Evolutionary conservation across 1,140 invertebrate genomes (phyloP).

Genomic region (Notospermus geniculatus): DNA sequence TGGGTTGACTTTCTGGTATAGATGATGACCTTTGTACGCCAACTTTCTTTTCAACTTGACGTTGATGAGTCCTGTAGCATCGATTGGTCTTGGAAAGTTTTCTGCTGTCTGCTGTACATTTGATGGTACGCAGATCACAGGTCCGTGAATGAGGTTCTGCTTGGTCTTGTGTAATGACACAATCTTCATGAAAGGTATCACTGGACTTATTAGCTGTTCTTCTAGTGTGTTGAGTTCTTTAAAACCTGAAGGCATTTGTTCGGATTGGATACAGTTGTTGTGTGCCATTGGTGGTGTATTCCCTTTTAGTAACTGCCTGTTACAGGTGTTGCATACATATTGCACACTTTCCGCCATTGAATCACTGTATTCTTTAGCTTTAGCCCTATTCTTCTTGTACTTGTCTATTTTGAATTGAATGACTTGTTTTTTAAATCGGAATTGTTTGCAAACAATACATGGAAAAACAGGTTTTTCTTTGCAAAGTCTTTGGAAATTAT

Average conservation of each 20-base stretch:
- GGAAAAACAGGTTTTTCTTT: too few relatives aligned
- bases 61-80: neutral
- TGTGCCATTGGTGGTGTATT: too few relatives aligned
- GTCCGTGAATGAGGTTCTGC: neutral
- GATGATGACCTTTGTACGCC: conserved; percentile 3
- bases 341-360: too few relatives aligned
- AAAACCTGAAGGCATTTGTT: neutral
- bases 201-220: neutral
- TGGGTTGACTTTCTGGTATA: neutral
- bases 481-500: too few relatives aligned
- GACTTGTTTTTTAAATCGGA: too few relatives aligned
- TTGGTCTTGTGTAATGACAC: neutral
- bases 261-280: neutral
- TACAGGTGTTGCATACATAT: too few relatives aligned
- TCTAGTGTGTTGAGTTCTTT: conserved; percentile 2
- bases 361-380: too few relatives aligned
- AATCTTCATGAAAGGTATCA: conserved; percentile 6
- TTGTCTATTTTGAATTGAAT: too few relatives aligned
- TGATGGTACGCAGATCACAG: conserved; percentile 3
- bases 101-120: neutral
- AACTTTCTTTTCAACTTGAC: conserved; percentile 6
- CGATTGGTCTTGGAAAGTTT: neutral
- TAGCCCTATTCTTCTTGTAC: too few relatives aligned
- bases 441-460: too few relatives aligned
- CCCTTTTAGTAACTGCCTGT: too few relatives aligned